These are phyloP conservation scores for Campylorhamphus procurvoides DNA, from an alignment of 2,113 vertebrate genomes.

Conservation along the genomic window DNA sequence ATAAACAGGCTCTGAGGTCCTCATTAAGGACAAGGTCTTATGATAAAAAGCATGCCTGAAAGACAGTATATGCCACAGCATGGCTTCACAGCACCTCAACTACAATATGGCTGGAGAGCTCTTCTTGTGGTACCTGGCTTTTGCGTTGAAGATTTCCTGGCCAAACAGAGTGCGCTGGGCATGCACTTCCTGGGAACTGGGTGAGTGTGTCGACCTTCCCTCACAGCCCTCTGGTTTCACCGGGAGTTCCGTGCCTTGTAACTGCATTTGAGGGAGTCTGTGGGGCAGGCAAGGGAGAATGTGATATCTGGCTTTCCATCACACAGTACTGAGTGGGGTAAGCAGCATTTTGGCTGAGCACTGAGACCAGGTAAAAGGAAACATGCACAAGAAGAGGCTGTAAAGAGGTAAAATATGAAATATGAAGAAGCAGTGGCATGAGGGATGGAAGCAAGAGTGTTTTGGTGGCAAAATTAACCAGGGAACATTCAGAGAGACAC, in stretches of 20 bases:
- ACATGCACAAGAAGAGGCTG: neutral
- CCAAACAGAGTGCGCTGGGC: neutral
- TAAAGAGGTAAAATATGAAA: neutral
- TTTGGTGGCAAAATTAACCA: neutral
- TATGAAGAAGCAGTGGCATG: neutral
- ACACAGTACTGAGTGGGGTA: neutral
- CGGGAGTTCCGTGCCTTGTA: neutral
- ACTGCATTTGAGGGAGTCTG: neutral
- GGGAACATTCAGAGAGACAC: neutral
- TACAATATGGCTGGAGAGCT: neutral
- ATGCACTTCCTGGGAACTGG: neutral
- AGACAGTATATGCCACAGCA: neutral
- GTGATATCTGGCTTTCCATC: neutral
- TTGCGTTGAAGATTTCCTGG: neutral
- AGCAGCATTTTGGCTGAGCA: neutral
- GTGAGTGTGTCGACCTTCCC: neutral
- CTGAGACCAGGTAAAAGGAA: neutral
- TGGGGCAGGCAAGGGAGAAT: neutral
- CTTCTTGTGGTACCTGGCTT: neutral
- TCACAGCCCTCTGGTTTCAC: neutral
- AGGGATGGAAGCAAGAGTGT: neutral
- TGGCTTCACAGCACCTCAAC: neutral
- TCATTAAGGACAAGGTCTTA: neutral
- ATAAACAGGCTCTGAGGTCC: neutral
- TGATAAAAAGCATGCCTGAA: neutral